These are phyloP conservation scores for Lepidocyrtinus sp. DNA, from an alignment of 2,888 invertebrate species.

Conservation along the genomic window DNA sequence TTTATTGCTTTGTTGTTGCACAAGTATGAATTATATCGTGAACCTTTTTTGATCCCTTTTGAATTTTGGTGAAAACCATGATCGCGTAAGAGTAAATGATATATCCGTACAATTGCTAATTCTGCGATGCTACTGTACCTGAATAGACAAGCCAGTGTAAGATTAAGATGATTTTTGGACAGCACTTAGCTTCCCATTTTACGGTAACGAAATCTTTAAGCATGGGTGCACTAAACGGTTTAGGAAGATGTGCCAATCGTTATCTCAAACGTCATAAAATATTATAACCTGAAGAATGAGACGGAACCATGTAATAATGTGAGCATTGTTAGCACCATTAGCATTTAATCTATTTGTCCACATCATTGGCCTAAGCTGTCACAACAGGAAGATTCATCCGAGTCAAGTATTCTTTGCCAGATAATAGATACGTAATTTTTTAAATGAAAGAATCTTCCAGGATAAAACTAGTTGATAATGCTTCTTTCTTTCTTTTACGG, in stretches of 20 bases:
- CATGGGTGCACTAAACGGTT: not conserved
- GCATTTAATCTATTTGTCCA: slow-evolving; percentile 44
- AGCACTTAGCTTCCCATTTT: no score
- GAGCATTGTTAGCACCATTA: slow-evolving; percentile 34
- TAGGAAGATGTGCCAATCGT: not conserved
- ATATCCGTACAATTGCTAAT: no score
- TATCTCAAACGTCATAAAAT: not conserved
- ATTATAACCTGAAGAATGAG: not conserved
- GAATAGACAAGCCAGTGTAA: no score
- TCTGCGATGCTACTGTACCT: no score
- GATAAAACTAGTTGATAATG: no score
- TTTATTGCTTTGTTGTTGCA: slow-evolving; percentile 17
- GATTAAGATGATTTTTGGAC: no score
- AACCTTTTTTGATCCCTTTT: slow-evolving; percentile 12
- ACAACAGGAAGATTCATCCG: no score
- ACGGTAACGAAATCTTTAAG: no score
- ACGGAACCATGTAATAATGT: slow-evolving; percentile 43
- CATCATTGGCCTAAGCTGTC: slow-evolving; percentile 48
- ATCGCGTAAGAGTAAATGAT: slow-evolving; percentile 11
- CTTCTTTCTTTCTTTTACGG: no score
- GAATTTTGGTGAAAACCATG: slow-evolving; percentile 26
- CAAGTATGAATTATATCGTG: not conserved
- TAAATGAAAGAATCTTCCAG: no score
- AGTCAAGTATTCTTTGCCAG: no score
- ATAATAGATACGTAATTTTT: no score